A percentile compares a stretch with the other conserved stretches of the same genome.
Conservation (phyloP, 2,113 vertebrate species). For the Oceanites oceanicus region DNA sequence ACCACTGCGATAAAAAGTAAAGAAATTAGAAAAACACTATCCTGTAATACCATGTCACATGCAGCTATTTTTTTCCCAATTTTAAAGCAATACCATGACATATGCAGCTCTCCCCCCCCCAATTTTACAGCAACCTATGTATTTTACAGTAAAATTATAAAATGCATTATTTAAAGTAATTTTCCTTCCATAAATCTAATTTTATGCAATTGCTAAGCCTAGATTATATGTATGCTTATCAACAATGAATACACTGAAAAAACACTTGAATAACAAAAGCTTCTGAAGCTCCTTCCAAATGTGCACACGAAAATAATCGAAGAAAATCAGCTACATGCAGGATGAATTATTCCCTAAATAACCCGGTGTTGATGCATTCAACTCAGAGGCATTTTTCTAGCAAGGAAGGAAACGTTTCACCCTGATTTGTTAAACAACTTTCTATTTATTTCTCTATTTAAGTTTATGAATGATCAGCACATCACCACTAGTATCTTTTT, state of each 20-base stretch:
- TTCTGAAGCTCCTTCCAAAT: background rate
- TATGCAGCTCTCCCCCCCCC: background rate
- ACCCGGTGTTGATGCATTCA: background rate
- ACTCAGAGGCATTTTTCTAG: background rate
- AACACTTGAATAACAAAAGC: background rate
- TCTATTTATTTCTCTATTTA: background rate
- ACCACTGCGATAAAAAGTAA: background rate
- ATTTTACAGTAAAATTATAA: background rate
- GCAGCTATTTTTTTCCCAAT: background rate
- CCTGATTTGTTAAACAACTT: background rate
- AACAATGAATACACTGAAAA: background rate
- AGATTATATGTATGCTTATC: background rate
- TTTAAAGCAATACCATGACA: background rate
- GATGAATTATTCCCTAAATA: background rate
- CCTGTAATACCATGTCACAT: background rate
- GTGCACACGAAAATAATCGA: background rate
- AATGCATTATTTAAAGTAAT: background rate
- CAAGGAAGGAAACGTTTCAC: background rate
- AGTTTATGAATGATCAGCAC: background rate
- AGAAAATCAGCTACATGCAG: background rate
- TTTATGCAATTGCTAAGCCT: background rate
- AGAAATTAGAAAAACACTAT: background rate
- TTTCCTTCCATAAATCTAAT: background rate
- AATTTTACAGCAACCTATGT: background rate
- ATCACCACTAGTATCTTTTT: background rate